Percentiles rank a stretch among this genome's conserved stretches.
phyloP scores from a whole-genome alignment of 2,113 vertebrate genomes.

The Electrona antarctica region DNA sequence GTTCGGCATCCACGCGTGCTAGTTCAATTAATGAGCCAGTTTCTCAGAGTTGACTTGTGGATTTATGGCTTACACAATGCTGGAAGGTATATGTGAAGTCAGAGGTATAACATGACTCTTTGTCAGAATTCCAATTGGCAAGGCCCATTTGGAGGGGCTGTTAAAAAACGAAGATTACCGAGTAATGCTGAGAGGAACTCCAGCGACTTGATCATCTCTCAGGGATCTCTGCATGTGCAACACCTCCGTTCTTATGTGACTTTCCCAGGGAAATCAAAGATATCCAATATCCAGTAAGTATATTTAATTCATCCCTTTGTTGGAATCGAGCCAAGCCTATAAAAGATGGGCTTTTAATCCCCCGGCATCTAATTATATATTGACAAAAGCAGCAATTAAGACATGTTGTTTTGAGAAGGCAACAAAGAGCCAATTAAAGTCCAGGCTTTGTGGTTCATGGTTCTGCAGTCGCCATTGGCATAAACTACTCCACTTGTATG shows the following conservation, averaged over 20 bases:
- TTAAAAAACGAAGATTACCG: constrained; percentile 42
- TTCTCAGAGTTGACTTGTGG: constrained; percentile 37
- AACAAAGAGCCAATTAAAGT: constrained; percentile 2
- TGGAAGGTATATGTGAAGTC: constrained; percentile 23
- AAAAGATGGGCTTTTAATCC: constrained; percentile 20
- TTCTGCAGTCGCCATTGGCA: background rate
- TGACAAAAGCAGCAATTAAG: constrained; percentile 32
- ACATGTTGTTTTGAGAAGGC: background rate
- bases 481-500: no score
- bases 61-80: constrained; percentile 44
- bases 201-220: constrained; percentile 27
- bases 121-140: constrained; percentile 43
- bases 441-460: background rate
- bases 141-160: constrained; percentile 14
- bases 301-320: constrained; percentile 31
- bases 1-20: constrained; percentile 11
- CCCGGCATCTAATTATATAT: constrained; percentile 30
- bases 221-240: constrained; percentile 20
- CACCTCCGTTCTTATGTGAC: constrained; percentile 31
- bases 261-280: constrained; percentile 42
- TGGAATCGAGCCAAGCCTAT: constrained; percentile 17
- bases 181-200: constrained; percentile 38
- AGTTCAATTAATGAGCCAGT: constrained; percentile 50
- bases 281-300: constrained; percentile 27
- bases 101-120: constrained; percentile 26